Percentiles rank a stretch among this genome's conserved stretches.
Evolutionary conservation across 2,797 vertebrate genomes (phyloP).

Genomic region (Neosilurus hyrtlii): DNA sequence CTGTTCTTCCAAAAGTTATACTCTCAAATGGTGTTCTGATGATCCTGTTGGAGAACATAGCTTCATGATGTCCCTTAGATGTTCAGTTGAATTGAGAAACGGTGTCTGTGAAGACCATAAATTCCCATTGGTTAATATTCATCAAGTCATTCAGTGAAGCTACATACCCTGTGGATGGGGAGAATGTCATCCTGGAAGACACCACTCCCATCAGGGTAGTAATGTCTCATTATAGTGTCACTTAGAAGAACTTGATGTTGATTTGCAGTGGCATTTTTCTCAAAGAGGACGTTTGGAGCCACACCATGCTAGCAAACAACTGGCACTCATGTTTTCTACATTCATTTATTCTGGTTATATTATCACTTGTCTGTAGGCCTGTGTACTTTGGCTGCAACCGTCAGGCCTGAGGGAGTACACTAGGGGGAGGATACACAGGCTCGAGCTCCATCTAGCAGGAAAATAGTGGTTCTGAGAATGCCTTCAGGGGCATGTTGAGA

Average conservation of each 20-base stretch:
- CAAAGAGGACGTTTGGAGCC: neutral
- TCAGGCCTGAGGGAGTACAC: conserved; percentile 17
- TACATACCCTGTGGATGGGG: neutral
- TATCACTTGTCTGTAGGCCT: neutral
- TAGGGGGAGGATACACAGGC: conserved; percentile 30
- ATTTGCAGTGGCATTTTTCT: neutral
- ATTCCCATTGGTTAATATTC: neutral
- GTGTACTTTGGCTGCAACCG: conserved; percentile 14
- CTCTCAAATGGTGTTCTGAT: neutral
- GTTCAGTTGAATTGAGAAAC: neutral
- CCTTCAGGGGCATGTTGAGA: conserved; percentile 44
- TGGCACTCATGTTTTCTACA: neutral
- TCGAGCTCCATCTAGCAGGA: conserved; percentile 37
- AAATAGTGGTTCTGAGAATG: conserved; percentile 17
- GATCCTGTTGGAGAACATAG: neutral
- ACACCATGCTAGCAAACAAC: neutral
- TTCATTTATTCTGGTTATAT: conserved; percentile 7
- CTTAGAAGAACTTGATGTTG: neutral
- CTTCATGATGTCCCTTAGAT: neutral
- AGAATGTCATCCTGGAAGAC: neutral
- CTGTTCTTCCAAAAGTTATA: neutral
- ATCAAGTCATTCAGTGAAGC: neutral
- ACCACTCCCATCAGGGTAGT: conserved; percentile 7
- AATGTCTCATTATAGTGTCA: neutral
- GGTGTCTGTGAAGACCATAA: neutral